phyloP scores from a whole-genome alignment of 2,888 invertebrate species.

The Germaria angustata region DNA sequence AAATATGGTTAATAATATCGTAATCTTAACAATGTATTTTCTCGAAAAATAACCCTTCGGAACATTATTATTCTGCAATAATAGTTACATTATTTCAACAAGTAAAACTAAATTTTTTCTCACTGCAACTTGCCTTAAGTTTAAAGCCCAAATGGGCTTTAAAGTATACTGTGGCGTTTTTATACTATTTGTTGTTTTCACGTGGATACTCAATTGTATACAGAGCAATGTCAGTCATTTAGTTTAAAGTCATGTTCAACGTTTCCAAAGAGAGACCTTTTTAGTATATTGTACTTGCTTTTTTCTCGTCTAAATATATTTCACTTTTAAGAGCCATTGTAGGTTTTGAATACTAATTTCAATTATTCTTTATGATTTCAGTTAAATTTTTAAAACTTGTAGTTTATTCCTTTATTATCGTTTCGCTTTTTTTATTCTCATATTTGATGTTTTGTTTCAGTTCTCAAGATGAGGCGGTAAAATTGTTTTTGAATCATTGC shows the following conservation, averaged over 20 bases:
- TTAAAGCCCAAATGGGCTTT: too few relatives aligned
- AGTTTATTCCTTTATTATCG: background rate
- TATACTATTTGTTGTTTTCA: slow-evolving; percentile 7
- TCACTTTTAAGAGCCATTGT: slow-evolving; percentile 56
- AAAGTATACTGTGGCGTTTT: too few relatives aligned
- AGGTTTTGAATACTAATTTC: slow-evolving; percentile 67
- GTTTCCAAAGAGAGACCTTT: slow-evolving; percentile 46
- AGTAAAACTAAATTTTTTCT: background rate
- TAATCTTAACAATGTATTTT: too few relatives aligned
- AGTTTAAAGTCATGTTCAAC: slow-evolving; percentile 61
- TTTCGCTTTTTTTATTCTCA: background rate
- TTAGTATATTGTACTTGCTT: slow-evolving; percentile 31
- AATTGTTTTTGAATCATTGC: slow-evolving; percentile 55
- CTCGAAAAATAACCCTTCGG: too few relatives aligned
- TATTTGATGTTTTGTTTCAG: slow-evolving; percentile 42
- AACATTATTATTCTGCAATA: too few relatives aligned
- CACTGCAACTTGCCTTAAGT: background rate
- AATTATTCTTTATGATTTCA: slow-evolving; percentile 65
- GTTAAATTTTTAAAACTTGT: slow-evolving; percentile 29
- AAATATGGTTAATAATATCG: too few relatives aligned
- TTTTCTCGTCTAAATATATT: slow-evolving; percentile 18
- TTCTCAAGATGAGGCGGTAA: slow-evolving; percentile 64
- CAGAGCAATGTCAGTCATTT: slow-evolving; percentile 64
- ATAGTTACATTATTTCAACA: too few relatives aligned
- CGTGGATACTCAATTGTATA: slow-evolving; percentile 55